phyloP scores from a whole-genome alignment of 2,888 invertebrate species.

The Meta bourneti region DNA sequence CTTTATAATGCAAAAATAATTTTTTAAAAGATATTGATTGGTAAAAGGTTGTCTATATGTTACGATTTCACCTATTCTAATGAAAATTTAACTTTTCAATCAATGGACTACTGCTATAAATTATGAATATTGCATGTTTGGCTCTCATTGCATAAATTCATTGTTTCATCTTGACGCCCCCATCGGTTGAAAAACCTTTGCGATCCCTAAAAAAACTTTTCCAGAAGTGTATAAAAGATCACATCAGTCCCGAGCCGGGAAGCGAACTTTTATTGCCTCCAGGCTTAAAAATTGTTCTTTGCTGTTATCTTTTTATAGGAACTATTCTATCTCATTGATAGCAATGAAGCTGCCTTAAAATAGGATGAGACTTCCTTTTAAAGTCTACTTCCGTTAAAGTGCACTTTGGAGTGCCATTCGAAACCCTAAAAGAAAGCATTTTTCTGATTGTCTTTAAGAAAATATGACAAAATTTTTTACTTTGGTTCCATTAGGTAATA shows the following conservation, averaged over 20 bases:
- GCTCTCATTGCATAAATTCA: no score
- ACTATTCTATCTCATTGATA: constrained; percentile 28
- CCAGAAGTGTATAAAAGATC: neutral
- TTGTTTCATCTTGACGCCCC: no score
- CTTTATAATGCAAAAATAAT: no score
- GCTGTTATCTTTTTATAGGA: constrained; percentile 16
- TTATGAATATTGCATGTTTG: no score
- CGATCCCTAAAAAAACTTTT: neutral
- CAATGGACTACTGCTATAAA: no score
- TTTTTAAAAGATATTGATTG: no score
- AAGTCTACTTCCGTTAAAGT: neutral
- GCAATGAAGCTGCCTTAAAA: constrained; percentile 20
- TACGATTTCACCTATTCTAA: no score
- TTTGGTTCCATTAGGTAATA: neutral
- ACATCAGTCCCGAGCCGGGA: neutral
- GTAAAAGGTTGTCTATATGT: no score
- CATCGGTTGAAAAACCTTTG: no score
- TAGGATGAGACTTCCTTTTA: neutral
- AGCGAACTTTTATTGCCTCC: constrained; percentile 31
- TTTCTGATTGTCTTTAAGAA: neutral
- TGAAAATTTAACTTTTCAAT: no score
- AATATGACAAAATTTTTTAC: neutral
- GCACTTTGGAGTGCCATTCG: neutral
- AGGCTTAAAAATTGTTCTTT: constrained; percentile 3
- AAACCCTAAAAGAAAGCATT: neutral